These are phyloP conservation scores for Lithosia quadra DNA, from an alignment of 2,888 invertebrate species.

Conservation along the genomic window DNA sequence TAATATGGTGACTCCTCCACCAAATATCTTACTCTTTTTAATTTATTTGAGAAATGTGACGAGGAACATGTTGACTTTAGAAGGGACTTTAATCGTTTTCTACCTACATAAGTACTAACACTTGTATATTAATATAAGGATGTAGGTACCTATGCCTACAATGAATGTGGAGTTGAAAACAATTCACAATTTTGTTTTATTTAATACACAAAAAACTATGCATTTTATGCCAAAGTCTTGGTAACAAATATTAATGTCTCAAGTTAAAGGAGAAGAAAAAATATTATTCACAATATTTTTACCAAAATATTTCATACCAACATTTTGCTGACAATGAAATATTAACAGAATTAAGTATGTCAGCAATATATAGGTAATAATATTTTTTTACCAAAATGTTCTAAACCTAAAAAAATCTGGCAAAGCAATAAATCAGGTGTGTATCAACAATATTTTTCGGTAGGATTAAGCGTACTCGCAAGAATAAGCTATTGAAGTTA, in stretches of 20 bases:
- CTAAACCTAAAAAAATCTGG: not conserved
- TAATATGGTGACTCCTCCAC: constrained; percentile 37
- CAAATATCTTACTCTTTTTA: constrained; percentile 60
- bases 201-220: not conserved
- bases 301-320: not conserved
- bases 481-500: not conserved
- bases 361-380: not conserved
- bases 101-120: constrained; percentile 55
- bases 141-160: not conserved
- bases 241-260: not conserved
- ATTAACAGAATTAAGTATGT: constrained; percentile 2
- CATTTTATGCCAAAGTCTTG: not conserved
- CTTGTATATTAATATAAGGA: constrained; percentile 18
- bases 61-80: constrained; percentile 63
- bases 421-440: not conserved
- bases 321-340: not conserved
- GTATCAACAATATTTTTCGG: not conserved
- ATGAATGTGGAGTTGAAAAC: not conserved
- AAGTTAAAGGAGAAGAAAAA: no score
- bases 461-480: not conserved
- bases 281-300: not conserved
- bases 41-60: constrained; percentile 69
- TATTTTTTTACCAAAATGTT: not conserved
- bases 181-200: not conserved
- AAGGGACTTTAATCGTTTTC: constrained; percentile 64